Conservation (phyloP, 1,140 invertebrate species). For the Tetramorium simillimum region DNA sequence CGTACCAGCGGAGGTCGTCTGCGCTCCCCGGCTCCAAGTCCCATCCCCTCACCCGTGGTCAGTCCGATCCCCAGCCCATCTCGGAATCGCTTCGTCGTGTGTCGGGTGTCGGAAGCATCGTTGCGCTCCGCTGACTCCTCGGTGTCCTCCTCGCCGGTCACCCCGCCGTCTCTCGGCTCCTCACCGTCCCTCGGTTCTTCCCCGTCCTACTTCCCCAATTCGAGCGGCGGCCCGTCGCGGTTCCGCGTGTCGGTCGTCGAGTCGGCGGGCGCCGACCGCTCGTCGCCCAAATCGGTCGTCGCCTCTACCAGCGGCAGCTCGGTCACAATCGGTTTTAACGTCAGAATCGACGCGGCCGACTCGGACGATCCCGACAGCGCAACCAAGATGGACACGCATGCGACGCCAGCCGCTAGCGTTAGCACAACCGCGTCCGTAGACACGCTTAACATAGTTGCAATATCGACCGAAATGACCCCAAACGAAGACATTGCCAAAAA, state of each 20-base stretch:
- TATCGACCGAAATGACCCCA: not conserved
- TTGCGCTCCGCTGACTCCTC: conserved; percentile 79
- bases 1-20: conserved; percentile 86
- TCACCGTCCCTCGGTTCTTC: conserved; percentile 71
- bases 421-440: not conserved
- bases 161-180: conserved; percentile 72
- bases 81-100: conserved; percentile 87
- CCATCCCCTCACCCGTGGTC: conserved; percentile 89
- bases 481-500: conserved; percentile 9
- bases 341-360: conserved; percentile 64
- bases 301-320: conserved; percentile 63
- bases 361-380: conserved; percentile 67
- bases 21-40: conserved; percentile 89
- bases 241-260: conserved; percentile 79
- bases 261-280: conserved; percentile 37
- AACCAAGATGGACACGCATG: conserved; percentile 16
- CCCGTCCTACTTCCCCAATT: conserved; percentile 71
- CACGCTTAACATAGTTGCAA: conserved; percentile 6
- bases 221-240: conserved; percentile 67
- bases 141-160: conserved; percentile 74
- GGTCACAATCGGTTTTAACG: conserved; percentile 68
- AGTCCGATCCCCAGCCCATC: conserved; percentile 88
- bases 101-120: conserved; percentile 85
- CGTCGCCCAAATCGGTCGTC: conserved; percentile 64
- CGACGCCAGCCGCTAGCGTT: not conserved